These are phyloP conservation scores for Epirrhoe tristata DNA, from an alignment of 2,888 invertebrate species.

Conservation along the genomic window DNA sequence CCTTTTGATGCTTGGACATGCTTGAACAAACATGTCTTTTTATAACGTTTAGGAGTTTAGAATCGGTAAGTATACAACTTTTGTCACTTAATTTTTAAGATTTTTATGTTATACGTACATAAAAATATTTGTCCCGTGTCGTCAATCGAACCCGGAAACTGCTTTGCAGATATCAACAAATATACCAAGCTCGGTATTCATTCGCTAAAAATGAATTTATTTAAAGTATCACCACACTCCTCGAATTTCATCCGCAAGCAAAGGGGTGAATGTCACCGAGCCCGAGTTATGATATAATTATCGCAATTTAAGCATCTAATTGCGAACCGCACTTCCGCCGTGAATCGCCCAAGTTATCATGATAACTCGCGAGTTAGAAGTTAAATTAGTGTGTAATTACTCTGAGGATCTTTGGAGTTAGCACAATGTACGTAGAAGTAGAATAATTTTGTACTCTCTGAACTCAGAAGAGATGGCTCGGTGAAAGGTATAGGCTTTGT, in stretches of 20 bases:
- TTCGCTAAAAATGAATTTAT: background rate
- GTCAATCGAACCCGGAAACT: too few relatives aligned
- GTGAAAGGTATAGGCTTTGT: background rate
- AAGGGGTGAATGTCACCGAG: conserved; percentile 28
- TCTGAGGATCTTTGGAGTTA: conserved; percentile 19
- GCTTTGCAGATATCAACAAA: background rate
- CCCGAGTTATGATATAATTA: conserved; percentile 38
- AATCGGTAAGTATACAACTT: too few relatives aligned
- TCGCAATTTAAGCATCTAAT: conserved; percentile 37
- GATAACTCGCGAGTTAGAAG: conserved; percentile 20
- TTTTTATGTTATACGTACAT: too few relatives aligned
- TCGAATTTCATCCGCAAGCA: conserved; percentile 13
- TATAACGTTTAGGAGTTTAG: too few relatives aligned
- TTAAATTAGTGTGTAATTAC: conserved; percentile 31
- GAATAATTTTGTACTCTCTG: background rate
- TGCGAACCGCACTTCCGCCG: conserved; percentile 26
- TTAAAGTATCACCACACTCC: conserved; percentile 15
- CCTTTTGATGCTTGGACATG: conserved; percentile 3
- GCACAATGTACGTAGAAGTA: conserved; percentile 5
- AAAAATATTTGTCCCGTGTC: too few relatives aligned
- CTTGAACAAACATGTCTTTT: too few relatives aligned
- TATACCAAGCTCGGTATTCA: background rate
- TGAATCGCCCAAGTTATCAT: conserved; percentile 24
- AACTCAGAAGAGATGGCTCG: background rate
- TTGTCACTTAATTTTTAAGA: too few relatives aligned